phyloP scores from a whole-genome alignment of 2,797 vertebrate genomes.

The Zalophus californianus region DNA sequence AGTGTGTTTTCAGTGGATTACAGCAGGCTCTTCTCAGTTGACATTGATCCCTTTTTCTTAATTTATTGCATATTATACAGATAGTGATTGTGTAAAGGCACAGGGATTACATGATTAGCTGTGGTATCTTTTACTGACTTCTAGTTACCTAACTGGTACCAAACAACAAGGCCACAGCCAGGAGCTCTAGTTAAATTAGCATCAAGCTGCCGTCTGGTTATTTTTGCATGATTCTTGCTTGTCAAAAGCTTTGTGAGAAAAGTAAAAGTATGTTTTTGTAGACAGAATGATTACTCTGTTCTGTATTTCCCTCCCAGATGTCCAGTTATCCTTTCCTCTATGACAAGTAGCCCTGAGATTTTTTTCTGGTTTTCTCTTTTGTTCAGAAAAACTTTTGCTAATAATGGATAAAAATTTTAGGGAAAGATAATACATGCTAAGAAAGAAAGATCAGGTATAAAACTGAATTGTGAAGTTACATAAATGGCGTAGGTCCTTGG shows the following conservation, averaged over 20 bases:
- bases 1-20: slow-evolving; percentile 82
- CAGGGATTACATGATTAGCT: slow-evolving; percentile 82
- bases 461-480: not conserved
- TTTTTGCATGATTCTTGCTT: slow-evolving; percentile 66
- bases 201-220: slow-evolving; percentile 59
- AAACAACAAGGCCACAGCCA: slow-evolving; percentile 49
- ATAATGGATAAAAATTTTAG: not conserved
- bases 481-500: not conserved
- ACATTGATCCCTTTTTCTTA: slow-evolving; percentile 84
- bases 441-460: not conserved
- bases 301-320: not conserved
- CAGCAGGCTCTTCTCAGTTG: slow-evolving; percentile 80
- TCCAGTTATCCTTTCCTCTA: not conserved
- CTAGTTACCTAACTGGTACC: slow-evolving; percentile 77
- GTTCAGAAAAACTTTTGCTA: not conserved
- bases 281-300: not conserved
- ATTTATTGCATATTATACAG: slow-evolving; percentile 85
- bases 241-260: slow-evolving; percentile 11
- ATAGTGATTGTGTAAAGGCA: slow-evolving; percentile 75
- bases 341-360: not conserved
- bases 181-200: slow-evolving; percentile 50
- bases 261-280: not conserved
- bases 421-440: not conserved
- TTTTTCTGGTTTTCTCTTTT: not conserved
- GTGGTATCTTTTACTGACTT: slow-evolving; percentile 81